Evolutionary conservation across 2,888 invertebrate genomes (phyloP), one percentile per base, ranked within the genome.

Genomic region (Meloe dianella): DNA sequence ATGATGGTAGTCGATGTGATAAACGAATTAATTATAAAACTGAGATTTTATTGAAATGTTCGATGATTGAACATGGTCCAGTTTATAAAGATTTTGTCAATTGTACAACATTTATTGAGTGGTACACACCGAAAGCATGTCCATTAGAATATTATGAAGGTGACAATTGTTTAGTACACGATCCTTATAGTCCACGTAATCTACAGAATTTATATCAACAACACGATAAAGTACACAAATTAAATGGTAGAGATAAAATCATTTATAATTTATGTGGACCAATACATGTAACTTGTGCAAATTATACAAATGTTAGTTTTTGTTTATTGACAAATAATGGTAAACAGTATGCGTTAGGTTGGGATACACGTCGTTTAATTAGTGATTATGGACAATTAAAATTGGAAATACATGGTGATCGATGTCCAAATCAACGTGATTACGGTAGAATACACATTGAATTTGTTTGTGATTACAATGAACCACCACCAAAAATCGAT

Each of bases 51-150:
- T 77, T 78, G 56, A 60, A 64, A 27, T 78, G 78, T 66, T 71
- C 72, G 7, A 56, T 58, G 58, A 57, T 12, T 14, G 75, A 78
- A 65, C 65, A 71, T n/a, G 72, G 71, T 2, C 78, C 78, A 9
- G 60, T 59, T 57, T 72, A 75, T 66, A 24, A 66, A 20, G 24
- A 61, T 9, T 51, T 59, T 22, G n/a, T 61, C 57, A 47, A 66
- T 5, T 75, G 75, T 61, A 68, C 69, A n/a, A 71, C 65, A 51
- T 66, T 61, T 63, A 66, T 77, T 14, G 47, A 57, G 8, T 77
- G 77, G 77, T 64, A 68, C 29, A 75, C 77, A 24, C 75, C 77
- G 2, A 27, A 58, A 3, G 76, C 76, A 2, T 77, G 77, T 57
- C 74, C 77, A 27, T 58, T 66, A 24, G 14, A 68, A 65, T 61